phyloP scores from a whole-genome alignment of 1,140 invertebrate genomes.

The Pomacea maculata region DNA sequence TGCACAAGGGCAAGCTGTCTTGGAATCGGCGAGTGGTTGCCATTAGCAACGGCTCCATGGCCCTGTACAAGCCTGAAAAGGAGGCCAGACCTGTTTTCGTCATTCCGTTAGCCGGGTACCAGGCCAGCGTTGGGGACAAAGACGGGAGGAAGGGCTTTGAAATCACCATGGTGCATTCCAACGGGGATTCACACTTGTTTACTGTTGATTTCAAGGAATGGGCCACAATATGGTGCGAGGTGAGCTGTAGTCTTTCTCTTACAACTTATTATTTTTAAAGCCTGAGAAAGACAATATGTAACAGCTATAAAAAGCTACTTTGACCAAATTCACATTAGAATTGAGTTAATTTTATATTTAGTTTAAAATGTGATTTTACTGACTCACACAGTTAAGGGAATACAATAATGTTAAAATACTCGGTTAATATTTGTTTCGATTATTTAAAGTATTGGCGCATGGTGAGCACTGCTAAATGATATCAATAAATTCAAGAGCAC shows the following conservation, averaged over 20 bases:
- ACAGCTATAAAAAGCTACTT: too few species aligned
- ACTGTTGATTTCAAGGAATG: slow-evolving; percentile 51
- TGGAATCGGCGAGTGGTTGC: slow-evolving; percentile 46
- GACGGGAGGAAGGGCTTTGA: slow-evolving; percentile 45
- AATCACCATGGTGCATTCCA: slow-evolving; percentile 42
- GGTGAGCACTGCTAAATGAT: too few species aligned
- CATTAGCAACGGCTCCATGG: slow-evolving; percentile 42
- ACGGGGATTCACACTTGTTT: slow-evolving; percentile 40
- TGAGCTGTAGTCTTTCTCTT: slow-evolving; percentile 24
- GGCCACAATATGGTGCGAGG: slow-evolving; percentile 49
- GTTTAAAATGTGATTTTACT: too few species aligned
- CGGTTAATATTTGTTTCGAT: too few species aligned
- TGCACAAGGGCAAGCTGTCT: slow-evolving; percentile 45
- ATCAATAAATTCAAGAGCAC: too few species aligned
- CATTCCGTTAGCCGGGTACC: slow-evolving; percentile 42
- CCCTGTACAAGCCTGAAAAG: slow-evolving; percentile 52
- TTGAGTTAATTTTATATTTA: too few species aligned
- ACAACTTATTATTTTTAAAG: neutral
- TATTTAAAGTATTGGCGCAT: too few species aligned
- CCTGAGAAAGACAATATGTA: too few species aligned
- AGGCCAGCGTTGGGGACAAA: slow-evolving; percentile 33
- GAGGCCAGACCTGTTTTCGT: slow-evolving; percentile 39
- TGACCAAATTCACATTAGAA: too few species aligned
- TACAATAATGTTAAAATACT: too few species aligned
- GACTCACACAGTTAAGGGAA: too few species aligned